Base-by-base conservation (phyloP, 2,113 vertebrate genomes). In the Chroicocephalus ridibundus region DNA sequence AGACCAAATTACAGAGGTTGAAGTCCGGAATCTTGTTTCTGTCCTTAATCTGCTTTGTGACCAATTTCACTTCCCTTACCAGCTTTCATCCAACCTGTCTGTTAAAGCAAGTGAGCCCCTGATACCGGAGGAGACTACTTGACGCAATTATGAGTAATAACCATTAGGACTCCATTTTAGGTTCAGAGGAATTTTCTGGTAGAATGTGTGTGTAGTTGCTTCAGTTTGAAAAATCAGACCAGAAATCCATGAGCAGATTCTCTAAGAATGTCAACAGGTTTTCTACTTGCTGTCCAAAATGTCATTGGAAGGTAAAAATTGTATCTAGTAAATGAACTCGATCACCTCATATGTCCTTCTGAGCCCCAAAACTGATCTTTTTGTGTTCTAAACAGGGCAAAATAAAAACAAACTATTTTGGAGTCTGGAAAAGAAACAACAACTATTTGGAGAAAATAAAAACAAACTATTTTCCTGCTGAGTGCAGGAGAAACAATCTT, bases 1-100 rank as follows among this genome's bases (percentile, higher is more conserved):
- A 61, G 64, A 79, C 22, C 34, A 82, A 74, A 58, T 54, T 66
- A 85, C 47, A 26, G 16, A n/a, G 36, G 12, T 85, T 46, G 27
- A 94, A 82, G 31, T 34, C 40, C 44, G 36, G 54, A 85, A 61
- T 74, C 42, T 36, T 82, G 18, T 58, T 94, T 85, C 32, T 77
- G 27, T 52, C 32, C 54, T 61, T 80, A 79, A 82, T 82, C 66
- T 95, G 22, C 20, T 89, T 89, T 94, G 74, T 93, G 52, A 61
- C 17, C 26, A 71, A 55, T 79, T 94, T 72, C 25, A 51, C 12
- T 51, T 55, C 42, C 31, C 36, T 52, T 49, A 34, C 6, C 26
- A 79, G 49, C 42, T 85, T 83, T 70, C 62, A 60, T 13, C n/a
- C 44, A 10, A 38, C n/a, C 6, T 82, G 14, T 49, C 36, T 60